phyloP scores from a whole-genome alignment of 2,113 vertebrate genomes.

The Mirza zaza region DNA sequence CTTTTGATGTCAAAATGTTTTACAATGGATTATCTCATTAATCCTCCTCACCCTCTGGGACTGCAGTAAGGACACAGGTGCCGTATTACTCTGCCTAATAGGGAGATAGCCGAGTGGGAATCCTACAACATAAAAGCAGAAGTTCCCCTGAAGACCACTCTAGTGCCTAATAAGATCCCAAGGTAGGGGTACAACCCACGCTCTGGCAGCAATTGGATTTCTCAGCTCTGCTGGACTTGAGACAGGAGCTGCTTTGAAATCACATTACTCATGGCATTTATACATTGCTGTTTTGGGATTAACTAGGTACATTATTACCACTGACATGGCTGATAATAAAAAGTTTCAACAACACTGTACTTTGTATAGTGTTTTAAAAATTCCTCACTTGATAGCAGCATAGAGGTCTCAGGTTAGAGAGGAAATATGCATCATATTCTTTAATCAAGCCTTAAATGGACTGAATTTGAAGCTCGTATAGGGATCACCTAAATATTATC shows the following conservation, averaged over 20 bases:
- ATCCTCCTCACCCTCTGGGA: not conserved
- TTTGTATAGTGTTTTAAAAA: not conserved
- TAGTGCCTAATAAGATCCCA: not conserved
- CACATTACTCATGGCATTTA: not conserved
- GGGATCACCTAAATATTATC: not conserved
- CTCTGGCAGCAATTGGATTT: not conserved
- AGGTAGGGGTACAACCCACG: not conserved
- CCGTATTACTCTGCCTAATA: not conserved
- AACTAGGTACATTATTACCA: not conserved
- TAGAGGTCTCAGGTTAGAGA: not conserved
- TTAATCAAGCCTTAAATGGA: not conserved
- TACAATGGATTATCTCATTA: not conserved
- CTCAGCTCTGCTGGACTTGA: not conserved
- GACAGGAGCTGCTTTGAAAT: not conserved
- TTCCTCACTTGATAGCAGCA: not conserved
- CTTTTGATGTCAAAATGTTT: slow-evolving; percentile 22
- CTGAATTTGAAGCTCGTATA: not conserved
- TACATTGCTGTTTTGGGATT: not conserved
- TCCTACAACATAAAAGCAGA: not conserved
- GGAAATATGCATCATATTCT: not conserved
- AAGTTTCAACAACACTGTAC: not conserved
- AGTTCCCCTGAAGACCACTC: too few species aligned
- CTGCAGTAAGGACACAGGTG: not conserved
- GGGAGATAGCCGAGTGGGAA: not conserved
- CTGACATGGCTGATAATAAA: not conserved